phyloP scores from a whole-genome alignment of 64 coral and sea anemone genomes.

The Pocillopora verrucosa region DNA sequence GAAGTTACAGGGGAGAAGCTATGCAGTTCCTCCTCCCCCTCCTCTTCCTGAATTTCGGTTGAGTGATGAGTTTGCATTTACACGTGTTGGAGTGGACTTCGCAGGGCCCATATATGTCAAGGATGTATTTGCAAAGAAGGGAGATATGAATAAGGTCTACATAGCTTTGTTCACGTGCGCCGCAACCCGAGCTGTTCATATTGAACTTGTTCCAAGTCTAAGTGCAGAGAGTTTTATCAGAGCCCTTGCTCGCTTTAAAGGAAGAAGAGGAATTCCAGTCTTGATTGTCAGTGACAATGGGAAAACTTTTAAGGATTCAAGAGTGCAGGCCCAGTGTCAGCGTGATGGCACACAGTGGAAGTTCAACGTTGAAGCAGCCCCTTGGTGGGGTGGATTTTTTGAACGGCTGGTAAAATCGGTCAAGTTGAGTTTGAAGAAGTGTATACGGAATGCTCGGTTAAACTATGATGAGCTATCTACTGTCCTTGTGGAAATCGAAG shows the following conservation, averaged over 20 bases:
- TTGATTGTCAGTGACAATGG: conserved; percentile 50
- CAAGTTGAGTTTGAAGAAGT: conserved; percentile 44
- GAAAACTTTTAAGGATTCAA: conserved; percentile 45
- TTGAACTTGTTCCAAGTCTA: conserved; percentile 37
- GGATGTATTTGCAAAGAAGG: too few species aligned
- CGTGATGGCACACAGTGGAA: conserved; percentile 31
- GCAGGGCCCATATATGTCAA: too few species aligned
- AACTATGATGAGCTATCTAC: conserved; percentile 45
- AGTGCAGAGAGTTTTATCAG: conserved; percentile 23
- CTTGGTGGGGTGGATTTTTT: conserved; percentile 71
- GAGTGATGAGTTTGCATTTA: too few species aligned
- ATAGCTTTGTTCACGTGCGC: conserved; percentile 23
- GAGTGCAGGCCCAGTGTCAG: conserved; percentile 5
- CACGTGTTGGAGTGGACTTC: too few species aligned
- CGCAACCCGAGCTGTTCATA: conserved; percentile 31
- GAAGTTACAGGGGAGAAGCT: too few species aligned
- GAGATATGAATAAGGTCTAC: conserved; percentile 30
- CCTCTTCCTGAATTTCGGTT: too few species aligned
- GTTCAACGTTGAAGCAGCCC: conserved; percentile 36
- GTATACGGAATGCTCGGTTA: conserved; percentile 18
- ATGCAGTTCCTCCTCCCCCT: too few species aligned
- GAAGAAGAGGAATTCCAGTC: conserved; percentile 23
- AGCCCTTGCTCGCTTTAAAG: conserved; percentile 27
- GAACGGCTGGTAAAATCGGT: conserved; percentile 39
- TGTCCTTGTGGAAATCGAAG: conserved; percentile 38